phyloP scores from a whole-genome alignment of 1,140 invertebrate species.

The Telenomus remus region DNA sequence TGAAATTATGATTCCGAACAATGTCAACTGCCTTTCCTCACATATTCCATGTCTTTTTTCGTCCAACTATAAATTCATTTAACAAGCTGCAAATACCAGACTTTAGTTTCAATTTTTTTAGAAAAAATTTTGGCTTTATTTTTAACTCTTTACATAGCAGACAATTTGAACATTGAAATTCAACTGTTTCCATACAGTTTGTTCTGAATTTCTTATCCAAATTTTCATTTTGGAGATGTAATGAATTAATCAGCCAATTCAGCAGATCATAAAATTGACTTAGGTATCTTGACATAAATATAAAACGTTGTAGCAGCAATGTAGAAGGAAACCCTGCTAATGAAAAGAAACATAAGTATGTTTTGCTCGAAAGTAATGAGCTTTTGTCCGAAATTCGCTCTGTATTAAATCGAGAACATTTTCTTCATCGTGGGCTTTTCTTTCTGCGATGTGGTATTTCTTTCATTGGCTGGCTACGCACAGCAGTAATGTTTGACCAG shows the following conservation, averaged over 20 bases:
- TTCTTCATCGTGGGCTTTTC: conserved; percentile 46
- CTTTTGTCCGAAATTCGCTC: conserved; percentile 60
- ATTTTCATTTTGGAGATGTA: conserved; percentile 5
- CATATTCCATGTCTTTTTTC: conserved; percentile 17
- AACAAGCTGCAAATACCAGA: conserved; percentile 39
- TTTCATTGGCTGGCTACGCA: conserved; percentile 44
- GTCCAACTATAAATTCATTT: conserved; percentile 11
- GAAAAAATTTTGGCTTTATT: no score
- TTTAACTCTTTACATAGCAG: no score
- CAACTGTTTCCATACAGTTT: no score
- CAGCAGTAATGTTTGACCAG: conserved; percentile 53
- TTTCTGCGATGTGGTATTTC: conserved; percentile 33
- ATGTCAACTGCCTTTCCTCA: conserved; percentile 16
- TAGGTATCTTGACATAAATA: conserved; percentile 16
- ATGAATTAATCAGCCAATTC: conserved; percentile 49
- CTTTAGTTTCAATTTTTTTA: no score
- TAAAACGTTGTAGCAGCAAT: conserved; percentile 45
- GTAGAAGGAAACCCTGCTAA: conserved; percentile 45
- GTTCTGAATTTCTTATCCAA: no score
- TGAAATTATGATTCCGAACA: conserved; percentile 50
- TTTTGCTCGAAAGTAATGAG: conserved; percentile 59
- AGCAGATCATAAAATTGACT: conserved; percentile 38
- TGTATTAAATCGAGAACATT: conserved; percentile 55
- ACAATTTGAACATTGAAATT: no score
- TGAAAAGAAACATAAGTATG: conserved; percentile 60